Base-by-base conservation (phyloP, 2,113 vertebrate species). In the Romanogobio albipinnatus region DNA sequence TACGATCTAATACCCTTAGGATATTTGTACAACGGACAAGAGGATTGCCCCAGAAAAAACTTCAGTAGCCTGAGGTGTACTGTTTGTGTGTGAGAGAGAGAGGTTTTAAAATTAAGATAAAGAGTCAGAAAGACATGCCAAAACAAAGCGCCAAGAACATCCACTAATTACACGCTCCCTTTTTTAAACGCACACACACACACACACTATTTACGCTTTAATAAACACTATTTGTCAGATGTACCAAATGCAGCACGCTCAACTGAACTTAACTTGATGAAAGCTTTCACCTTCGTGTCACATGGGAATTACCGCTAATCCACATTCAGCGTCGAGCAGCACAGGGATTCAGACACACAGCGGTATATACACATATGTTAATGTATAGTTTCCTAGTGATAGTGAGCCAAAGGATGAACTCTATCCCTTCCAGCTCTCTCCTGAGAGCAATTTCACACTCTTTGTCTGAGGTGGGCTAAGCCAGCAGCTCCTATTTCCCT, bases 401-500 rank as follows among this genome's bases (percentile, higher is more conserved):
- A 59, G 22, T 39, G 29, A 24, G 43, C 49, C 33, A 47, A 74
- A 45, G 84, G 64, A 59, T 64, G 68, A 59, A 56, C 56, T n/a
- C 29, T 82, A 17, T 82, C n/a, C 47, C 68, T 53, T 61, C 26
- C 64, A 45, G n/a, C 19, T 62, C 17, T 83, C 73, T 83, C 47
- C 24, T 36, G 36, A 73, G 66, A 56, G 53, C 51, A 58, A 39
- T 70, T 36, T 80, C 56, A 73, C 33, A 9, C 22, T 53, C 61
- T 75, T 15, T 59, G 45, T 81, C 29, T 17, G 24, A 83, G 45
- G 64, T 62, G 45, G 53, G 47, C 47, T 71, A 77, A 76, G 74
- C 71, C 49, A 66, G 33, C 39, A 33, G 82, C 78, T 82, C 26
- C 61, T 76, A n/a, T 76, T 84, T 66, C 81, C 61, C 78, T 56